Base-by-base conservation (phyloP, 2,797 vertebrate genomes). In the Pristis pectinata region DNA sequence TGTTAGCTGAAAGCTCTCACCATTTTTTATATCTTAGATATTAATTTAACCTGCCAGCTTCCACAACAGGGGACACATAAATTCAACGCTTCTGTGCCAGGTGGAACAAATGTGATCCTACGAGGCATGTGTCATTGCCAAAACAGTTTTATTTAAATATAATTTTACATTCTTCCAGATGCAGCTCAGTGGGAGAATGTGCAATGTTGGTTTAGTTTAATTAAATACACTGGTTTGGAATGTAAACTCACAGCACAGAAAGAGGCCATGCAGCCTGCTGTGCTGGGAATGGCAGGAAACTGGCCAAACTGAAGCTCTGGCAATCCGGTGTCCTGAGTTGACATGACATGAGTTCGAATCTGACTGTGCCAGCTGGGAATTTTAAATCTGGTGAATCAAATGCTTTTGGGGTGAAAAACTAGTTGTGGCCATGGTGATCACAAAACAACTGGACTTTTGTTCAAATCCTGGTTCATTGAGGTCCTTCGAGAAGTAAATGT, bases 41-140 rank as follows among this genome's bases (percentile, higher is more conserved):
- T 91, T 67, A 91, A 91, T 91, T 67, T 67, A 91, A 67, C 37
- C n/a, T 37, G 59, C 19, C 61, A 91, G n/a, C 37, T 91, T 64
- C 87, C 87, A 41, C 59, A 24, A 8, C n/a, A 41, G 61, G 61
- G 22, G 37, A 67, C 87, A 67, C 59, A 91, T 91, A 67, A 41
- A 67, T 67, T 41, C n/a, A 37, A 24, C 37, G 41, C 61, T 22
- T 64, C 24, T 91, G 15, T 37, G 87, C 34, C 87, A 64, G 77
- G 77, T 79, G 37, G 37, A 79, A 79, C 9, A 15, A 67, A 9
- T 91, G 59, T 11, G 59, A 10, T 67, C n/a, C 61, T 22, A 37
- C 2, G 61, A 91, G n/a, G n/a, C 2, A 91, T 91, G 10, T 9
- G 41, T 41, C 87, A 91, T n/a, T 67, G 87, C 61, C 59, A 91